Base-by-base conservation (phyloP, 2,113 vertebrate genomes). In the Jacana jacana region DNA sequence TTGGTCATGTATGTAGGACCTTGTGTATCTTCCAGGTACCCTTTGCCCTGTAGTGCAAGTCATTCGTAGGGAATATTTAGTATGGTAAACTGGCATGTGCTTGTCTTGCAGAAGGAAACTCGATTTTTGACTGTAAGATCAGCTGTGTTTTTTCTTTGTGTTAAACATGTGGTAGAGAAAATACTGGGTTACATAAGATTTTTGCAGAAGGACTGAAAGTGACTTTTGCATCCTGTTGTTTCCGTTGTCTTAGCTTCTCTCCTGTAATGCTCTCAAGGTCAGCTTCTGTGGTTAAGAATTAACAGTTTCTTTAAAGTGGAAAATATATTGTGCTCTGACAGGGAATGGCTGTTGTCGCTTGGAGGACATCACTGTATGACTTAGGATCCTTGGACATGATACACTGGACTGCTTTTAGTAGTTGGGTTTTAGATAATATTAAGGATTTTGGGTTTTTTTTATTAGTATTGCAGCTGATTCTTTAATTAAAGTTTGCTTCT, bases 331-430 rank as follows among this genome's bases (percentile, higher is more conserved):
- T 61, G 44, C 12, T 58, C 65, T 70, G 54, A 6, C 48, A 23
- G 22, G 27, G 12, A 7, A 7, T 31, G 24, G 19, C 30, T 60
- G 17, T n/a, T 84, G 44, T 48, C 58, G 14, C 65, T 64, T 77
- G 78, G 39, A 39, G 17, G 11, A 13, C 54, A 12, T 81, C 27
- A 12, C 7, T 68, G 13, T 54, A 10, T 33, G 22, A 61, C 11
- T 40, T 49, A 1, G 0, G 5, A 48, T 89, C 54, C 24, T 79
- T 72, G 46, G 39, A 48, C 0, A 0, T 60, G 46, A 46, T 37
- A 22, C 6, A 5, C 31, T 12, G 40, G 5, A 12, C 57, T 79
- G 13, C 58, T 46, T 84, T 44, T 42, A 42, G 31, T 49, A 71
- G 20, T 13, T 48, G 42, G 37, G 13, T 31, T 80, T 84, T 31